Percentiles rank a stretch among this genome's conserved stretches.
These are phyloP conservation scores for Synodontis membranacea DNA, from an alignment of 2,113 vertebrate species.

Conservation along the genomic window DNA sequence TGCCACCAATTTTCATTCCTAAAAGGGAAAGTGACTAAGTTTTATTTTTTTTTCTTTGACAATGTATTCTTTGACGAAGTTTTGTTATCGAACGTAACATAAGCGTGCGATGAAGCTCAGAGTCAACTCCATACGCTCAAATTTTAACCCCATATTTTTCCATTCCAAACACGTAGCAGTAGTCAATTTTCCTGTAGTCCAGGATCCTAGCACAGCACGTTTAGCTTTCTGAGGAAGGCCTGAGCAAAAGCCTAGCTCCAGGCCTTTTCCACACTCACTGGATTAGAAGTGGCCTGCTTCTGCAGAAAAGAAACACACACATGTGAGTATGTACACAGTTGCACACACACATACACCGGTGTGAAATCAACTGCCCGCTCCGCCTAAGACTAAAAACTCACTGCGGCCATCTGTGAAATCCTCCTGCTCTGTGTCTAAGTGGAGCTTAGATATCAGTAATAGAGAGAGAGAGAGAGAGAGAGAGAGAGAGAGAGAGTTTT, in stretches of 20 bases:
- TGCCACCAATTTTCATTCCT: too few species aligned
- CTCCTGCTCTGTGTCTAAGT: slow-evolving; percentile 72
- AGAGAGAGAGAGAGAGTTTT: background rate
- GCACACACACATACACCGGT: slow-evolving; percentile 68
- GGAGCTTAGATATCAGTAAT: background rate
- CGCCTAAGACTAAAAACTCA: slow-evolving; percentile 66
- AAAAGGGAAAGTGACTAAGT: background rate
- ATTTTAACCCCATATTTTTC: background rate
- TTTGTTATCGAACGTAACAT: background rate
- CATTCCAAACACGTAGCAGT: slow-evolving; percentile 69
- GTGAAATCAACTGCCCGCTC: slow-evolving; percentile 72
- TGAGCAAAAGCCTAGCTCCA: slow-evolving; percentile 70
- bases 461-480: background rate
- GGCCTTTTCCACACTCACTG: slow-evolving; percentile 76
- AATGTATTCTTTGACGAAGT: background rate
- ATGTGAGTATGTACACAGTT: slow-evolving; percentile 56
- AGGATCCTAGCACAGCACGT: slow-evolving; percentile 73
- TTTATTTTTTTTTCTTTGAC: too few species aligned
- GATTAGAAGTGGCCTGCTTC: slow-evolving; percentile 75
- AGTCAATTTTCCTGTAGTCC: slow-evolving; percentile 71
- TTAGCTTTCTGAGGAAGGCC: slow-evolving; percentile 71
- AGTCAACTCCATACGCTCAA: background rate
- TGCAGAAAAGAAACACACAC: slow-evolving; percentile 63
- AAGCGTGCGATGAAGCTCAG: background rate
- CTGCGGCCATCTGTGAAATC: slow-evolving; percentile 81